phyloP scores from a whole-genome alignment of 2,113 vertebrate species.

The Solea senegalensis region DNA sequence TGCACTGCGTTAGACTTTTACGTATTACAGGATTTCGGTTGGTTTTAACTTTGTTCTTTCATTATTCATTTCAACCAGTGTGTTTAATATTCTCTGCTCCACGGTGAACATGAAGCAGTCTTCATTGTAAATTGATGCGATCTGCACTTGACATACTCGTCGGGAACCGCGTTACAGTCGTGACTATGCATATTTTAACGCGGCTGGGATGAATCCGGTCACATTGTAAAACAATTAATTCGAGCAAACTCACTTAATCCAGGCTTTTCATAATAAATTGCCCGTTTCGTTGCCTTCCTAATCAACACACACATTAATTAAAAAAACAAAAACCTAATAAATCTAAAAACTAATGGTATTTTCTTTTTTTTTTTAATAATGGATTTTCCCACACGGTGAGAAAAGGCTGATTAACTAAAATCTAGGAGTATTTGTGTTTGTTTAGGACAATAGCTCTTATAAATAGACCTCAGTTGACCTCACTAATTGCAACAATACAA shows the following conservation, averaged over 20 bases:
- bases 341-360: neutral
- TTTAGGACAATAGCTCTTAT: slow-evolving; percentile 1
- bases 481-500: slow-evolving; percentile 38
- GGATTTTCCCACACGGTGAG: neutral
- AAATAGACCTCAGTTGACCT: slow-evolving; percentile 35
- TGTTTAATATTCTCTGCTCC: slow-evolving; percentile 18
- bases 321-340: neutral
- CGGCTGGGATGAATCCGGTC: slow-evolving; percentile 7
- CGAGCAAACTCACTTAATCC: neutral
- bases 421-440: neutral
- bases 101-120: neutral
- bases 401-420: slow-evolving; percentile 3
- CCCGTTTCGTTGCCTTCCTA: no score
- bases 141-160: neutral
- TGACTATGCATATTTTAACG: slow-evolving; percentile 27
- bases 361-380: neutral
- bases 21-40: neutral
- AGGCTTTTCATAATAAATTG: neutral
- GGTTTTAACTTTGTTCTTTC: neutral
- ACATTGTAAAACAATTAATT: slow-evolving; percentile 4
- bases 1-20: slow-evolving; percentile 1
- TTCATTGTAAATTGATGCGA: slow-evolving; percentile 29
- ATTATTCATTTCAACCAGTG: neutral
- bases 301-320: neutral
- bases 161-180: neutral